Base-by-base conservation (phyloP, 2,797 vertebrate genomes). In the Merluccius polli region DNA sequence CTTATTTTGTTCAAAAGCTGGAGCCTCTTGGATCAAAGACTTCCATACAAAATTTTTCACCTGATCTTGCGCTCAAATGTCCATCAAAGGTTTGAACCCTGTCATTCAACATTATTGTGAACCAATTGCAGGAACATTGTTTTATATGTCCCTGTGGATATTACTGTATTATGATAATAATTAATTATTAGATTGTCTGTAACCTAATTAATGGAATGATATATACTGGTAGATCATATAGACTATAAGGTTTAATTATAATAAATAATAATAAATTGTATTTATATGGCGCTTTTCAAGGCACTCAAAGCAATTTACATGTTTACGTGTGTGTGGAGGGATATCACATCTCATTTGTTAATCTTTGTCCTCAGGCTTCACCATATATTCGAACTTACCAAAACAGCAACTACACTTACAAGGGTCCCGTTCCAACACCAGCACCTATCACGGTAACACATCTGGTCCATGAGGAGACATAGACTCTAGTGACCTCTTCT, bases 21-120 rank as follows among this genome's bases (percentile, higher is more conserved):
- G 93, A 97, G 73, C 95, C 96, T 73, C 76, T 95, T 70, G 94
- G 90, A 52, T 87, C 89, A 63, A 98, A 98, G 87, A 92, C 89
- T 0, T 29, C 86, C 11, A 75, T 24, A 0, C 89, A 94, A 73
- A 75, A 95, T 77, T 94, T 96, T 48, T 3, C 0, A 0, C 10
- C 36, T 63, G 33, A 80, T 5, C 12, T 86, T 1, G 0, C 36
- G 0, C 85, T 97, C 16, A 90, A 85, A 85, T 98, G 96, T 81
- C 96, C 97, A 10, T 88, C 91, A 29, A 82, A 92, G 95, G 97
- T 98, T 65, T 65, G 59, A 65, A 27, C 59, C 59, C 59, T 65
- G 52, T n/a, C 52, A 59, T 59, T 59, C 52, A 24, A 65, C 24
- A 65, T 65, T 65, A 16, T 65, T 65, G 27, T 65, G 21, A 59